Evolutionary conservation across 2,797 vertebrate species (phyloP), one percentile per base, ranked within the genome.

Genomic region (Crax fasciolata): DNA sequence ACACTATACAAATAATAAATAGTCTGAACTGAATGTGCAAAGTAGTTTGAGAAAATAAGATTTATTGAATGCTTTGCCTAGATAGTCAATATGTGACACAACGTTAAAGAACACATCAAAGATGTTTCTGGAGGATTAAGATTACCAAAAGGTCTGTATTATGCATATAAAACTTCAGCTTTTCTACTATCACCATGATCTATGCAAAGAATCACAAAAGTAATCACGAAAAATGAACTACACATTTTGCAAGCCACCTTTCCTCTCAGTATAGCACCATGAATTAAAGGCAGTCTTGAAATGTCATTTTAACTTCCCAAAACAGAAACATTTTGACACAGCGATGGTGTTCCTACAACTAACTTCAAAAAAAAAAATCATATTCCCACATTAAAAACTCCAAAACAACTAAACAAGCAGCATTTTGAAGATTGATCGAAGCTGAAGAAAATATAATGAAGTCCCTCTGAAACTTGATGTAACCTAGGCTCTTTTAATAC

Each of bases 1-100:
- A 79, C 2, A 11, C 21, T 20, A 59, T 9, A 55, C 11, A 78
- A 87, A 35, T 41, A 75, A 66, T 58, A 71, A 79, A 49, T 38
- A 87, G 89, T 8, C 39, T 51, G 21, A 79, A 67, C 12, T 59
- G 39, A 82, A 73, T 30, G 8, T 4, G 18, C 28, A 48, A 9
- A 41, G 54, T 3, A 74, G 38, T 35, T 80, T 19, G 76, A 77
- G 10, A 90, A 59, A 38, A 10, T 28, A 21, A 90, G 18, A 78
- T 59, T n/a, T 43, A 85, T 28, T 1, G 2, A 68, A 39, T 0
- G 0, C 46, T 84, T 71, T 1, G 1, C n/a, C 46, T 74, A 9
- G 3, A 35, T 35, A 71, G 14, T 67, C 12, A 16, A 5, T 55
- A 57, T 13, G 4, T 43, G 46, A 78, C n/a, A 78, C 39, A 85